Base-by-base conservation (phyloP, 2,888 invertebrate genomes). In the Myathropa florea region DNA sequence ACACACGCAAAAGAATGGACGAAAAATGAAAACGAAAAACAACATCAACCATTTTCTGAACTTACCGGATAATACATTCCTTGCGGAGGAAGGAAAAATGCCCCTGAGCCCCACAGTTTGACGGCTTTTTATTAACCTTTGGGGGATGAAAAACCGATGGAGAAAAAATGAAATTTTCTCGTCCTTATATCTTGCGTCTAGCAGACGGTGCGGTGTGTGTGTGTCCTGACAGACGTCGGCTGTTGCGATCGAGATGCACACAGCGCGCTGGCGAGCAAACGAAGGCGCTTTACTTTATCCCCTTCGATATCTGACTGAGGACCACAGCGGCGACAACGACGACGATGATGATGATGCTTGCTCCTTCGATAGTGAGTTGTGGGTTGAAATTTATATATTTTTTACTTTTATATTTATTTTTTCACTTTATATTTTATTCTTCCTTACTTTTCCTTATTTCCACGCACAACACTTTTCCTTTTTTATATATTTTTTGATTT, bases 91-190 rank as follows among this genome's bases (percentile, higher is more conserved):
- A 97, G 96, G 95, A 97, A 97, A 95, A 96, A 97, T 94, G 97
- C 97, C 95, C 97, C 97, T 94, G 97, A 96, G 95, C 97, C 97
- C 97, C 97, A 97, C 97, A 97, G 97, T 96, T 97, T 97, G 97
- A 95, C 96, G 95, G 96, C 95, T 96, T 91, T 92, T 91, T 89
- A 89, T 90, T 89, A 89, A 90, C 81, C 89, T 91, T 88, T 88
- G 55, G 82, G 86, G 80, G 81, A 71, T 60, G 26, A 60, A 77
- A 83, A 77, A 60, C 63, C 71, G 64, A 72, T 59, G 60, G 79
- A 80, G 63, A 67, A 64, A 65, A 36, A 73, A 67, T 73, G 65
- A 61, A 83, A 68, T 55, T 84, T 61, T 46, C 18, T 18, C 18
- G 10, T 33, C 33, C 12, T 33, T 10, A 10, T 33, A 2, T 33